Percentiles rank a stretch among this genome's conserved stretches.
phyloP scores from a whole-genome alignment of 2,113 vertebrate genomes.

The Neotragus moschatus region DNA sequence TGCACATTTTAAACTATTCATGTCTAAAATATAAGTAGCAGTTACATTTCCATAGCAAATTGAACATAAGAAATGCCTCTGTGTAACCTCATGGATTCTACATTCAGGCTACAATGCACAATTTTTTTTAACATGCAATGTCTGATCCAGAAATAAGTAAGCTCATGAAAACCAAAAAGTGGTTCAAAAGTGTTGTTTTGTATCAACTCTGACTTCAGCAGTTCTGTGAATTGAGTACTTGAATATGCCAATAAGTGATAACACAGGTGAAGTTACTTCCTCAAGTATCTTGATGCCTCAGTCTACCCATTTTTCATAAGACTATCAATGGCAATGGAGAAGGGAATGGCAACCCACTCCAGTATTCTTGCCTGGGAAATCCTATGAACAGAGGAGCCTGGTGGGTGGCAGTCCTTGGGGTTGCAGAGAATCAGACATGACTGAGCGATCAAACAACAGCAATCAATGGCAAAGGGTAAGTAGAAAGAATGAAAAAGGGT shows the following conservation, averaged over 20 bases:
- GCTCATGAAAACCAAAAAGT: background rate
- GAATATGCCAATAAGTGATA: background rate
- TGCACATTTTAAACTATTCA: background rate
- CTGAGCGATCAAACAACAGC: background rate
- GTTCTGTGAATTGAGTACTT: background rate
- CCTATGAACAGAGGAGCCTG: background rate
- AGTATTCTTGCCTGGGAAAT: background rate
- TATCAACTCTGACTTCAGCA: background rate
- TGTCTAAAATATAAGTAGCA: background rate
- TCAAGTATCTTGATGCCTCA: background rate
- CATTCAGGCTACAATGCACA: background rate
- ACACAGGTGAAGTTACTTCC: background rate
- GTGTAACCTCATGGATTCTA: background rate
- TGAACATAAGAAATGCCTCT: background rate
- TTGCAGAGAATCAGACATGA: background rate
- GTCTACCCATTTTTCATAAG: background rate
- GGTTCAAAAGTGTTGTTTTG: background rate
- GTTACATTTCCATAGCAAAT: background rate
- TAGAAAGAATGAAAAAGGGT: background rate
- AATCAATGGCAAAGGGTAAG: background rate
- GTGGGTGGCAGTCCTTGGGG: background rate
- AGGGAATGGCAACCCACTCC: background rate
- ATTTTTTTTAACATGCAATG: background rate
- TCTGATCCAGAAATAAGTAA: background rate
- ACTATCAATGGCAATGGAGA: background rate